Evolutionary conservation across 1,140 invertebrate genomes (phyloP).

Genomic region (Drosophila ironensis): DNA sequence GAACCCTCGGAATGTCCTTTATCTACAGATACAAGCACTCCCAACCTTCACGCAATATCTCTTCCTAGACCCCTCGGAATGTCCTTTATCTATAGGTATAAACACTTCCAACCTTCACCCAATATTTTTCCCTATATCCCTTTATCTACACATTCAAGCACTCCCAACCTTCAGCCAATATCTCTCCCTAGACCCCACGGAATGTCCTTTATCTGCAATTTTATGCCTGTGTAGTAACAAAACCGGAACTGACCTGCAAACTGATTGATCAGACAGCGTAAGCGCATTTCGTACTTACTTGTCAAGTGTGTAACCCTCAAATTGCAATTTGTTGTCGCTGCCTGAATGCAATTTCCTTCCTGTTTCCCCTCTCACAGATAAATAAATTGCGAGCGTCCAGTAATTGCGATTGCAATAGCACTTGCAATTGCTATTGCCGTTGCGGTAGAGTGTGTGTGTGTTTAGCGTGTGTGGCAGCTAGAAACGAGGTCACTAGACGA

Average conservation of each 20-base stretch:
- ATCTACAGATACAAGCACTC: too few relatives aligned
- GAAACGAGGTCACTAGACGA: conserved; percentile 32
- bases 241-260: conserved; percentile 35
- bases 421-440: conserved; percentile 4
- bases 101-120: not conserved
- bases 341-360: conserved; percentile 56
- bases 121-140: not conserved
- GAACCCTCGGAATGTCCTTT: too few relatives aligned
- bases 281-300: conserved; percentile 5
- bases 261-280: conserved; percentile 27
- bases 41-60: not conserved
- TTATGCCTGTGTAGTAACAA: conserved; percentile 6
- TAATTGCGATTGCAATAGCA: conserved; percentile 10
- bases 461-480: conserved; percentile 4
- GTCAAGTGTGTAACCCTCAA: conserved; percentile 62
- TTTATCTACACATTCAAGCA: not conserved
- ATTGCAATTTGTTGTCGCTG: conserved; percentile 58
- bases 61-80: not conserved
- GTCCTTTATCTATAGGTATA: not conserved
- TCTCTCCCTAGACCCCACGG: not conserved
- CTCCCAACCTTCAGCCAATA: not conserved
- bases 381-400: conserved; percentile 39
- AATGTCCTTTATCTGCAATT: not conserved
- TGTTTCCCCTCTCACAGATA: conserved; percentile 70
- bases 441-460: not conserved